phyloP scores from a whole-genome alignment of 1,140 invertebrate genomes.

The Leptoteleia sp. region DNA sequence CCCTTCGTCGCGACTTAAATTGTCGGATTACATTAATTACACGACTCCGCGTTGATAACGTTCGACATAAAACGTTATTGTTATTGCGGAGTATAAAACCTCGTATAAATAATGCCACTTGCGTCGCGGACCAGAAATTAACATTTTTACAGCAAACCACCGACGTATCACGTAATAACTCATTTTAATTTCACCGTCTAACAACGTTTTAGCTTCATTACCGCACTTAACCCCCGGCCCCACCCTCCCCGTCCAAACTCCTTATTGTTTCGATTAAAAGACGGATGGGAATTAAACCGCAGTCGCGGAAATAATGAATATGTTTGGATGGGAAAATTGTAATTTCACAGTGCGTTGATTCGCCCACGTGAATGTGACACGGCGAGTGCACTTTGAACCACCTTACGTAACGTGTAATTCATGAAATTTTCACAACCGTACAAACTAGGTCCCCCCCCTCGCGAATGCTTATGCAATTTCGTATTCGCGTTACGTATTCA shows the following conservation, averaged over 20 bases:
- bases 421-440: slow-evolving; percentile 18
- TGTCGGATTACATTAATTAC: slow-evolving; percentile 35
- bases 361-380: neutral
- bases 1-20: slow-evolving; percentile 26
- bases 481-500: neutral
- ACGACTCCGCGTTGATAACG: slow-evolving; percentile 6
- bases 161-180: slow-evolving; percentile 6
- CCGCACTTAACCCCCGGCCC: no score
- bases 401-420: slow-evolving; percentile 15
- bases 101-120: slow-evolving; percentile 23
- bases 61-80: slow-evolving; percentile 29
- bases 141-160: slow-evolving; percentile 10
- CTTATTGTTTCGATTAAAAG: slow-evolving; percentile 9
- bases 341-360: slow-evolving; percentile 23
- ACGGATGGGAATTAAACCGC: slow-evolving; percentile 3
- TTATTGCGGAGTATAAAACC: slow-evolving; percentile 22
- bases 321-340: slow-evolving; percentile 20
- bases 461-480: slow-evolving; percentile 12
- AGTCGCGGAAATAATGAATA: slow-evolving; percentile 10
- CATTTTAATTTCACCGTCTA: slow-evolving; percentile 15
- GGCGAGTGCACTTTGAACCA: slow-evolving; percentile 10
- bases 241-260: no score
- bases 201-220: slow-evolving; percentile 1
- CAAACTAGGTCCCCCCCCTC: neutral
- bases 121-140: neutral